These are phyloP conservation scores for Leptarthrus brevirostris DNA, from an alignment of 2,888 invertebrate species.

Conservation along the genomic window DNA sequence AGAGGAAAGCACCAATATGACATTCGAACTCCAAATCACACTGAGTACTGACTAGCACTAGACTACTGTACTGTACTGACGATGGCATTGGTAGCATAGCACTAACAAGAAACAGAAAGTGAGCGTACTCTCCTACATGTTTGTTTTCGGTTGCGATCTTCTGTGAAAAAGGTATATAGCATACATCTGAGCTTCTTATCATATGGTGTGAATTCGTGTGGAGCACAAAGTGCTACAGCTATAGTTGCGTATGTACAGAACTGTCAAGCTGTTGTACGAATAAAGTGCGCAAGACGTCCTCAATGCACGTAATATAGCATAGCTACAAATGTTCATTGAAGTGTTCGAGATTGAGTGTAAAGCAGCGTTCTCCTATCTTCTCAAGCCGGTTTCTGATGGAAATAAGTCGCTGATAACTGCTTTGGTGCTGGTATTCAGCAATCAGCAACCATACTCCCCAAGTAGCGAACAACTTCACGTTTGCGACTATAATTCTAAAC, in stretches of 20 bases:
- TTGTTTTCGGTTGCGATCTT: not conserved
- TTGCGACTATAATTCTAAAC: slow-evolving; percentile 42
- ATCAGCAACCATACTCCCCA: not conserved
- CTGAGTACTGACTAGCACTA: not conserved
- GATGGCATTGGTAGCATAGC: too few species aligned
- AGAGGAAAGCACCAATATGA: too few species aligned
- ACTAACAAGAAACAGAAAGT: slow-evolving; percentile 42
- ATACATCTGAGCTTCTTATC: slow-evolving; percentile 28
- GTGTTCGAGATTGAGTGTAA: not conserved
- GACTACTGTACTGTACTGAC: too few species aligned
- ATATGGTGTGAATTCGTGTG: not conserved
- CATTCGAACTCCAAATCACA: slow-evolving; percentile 1
- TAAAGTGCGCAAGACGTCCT: slow-evolving; percentile 30
- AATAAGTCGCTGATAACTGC: slow-evolving; percentile 36
- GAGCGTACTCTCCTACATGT: slow-evolving; percentile 26
- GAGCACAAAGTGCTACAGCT: not conserved
- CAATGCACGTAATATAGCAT: not conserved
- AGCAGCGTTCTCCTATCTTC: not conserved
- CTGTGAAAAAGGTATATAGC: not conserved
- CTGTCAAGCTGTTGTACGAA: slow-evolving; percentile 19
- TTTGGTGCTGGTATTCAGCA: slow-evolving; percentile 34
- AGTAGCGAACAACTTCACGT: not conserved
- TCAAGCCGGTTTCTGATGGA: slow-evolving; percentile 36
- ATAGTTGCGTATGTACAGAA: not conserved
- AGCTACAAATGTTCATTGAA: slow-evolving; percentile 1